Conservation (phyloP, 2,888 invertebrate genomes). For the Cheilosia vulpina region DNA sequence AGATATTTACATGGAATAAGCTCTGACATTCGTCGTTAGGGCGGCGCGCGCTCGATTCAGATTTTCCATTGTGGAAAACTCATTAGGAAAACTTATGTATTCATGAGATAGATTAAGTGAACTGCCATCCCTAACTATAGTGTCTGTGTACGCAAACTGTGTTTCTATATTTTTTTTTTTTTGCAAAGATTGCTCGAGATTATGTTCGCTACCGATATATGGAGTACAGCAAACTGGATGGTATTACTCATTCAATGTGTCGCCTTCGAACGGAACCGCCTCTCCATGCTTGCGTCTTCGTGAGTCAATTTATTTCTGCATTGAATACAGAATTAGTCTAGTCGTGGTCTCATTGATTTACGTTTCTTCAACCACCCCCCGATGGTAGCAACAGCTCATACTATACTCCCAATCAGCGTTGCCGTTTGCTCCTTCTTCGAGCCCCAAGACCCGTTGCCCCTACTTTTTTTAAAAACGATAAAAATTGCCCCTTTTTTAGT, state of each 20-base stretch:
- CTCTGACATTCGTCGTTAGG: conserved; percentile 31
- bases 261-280: background rate
- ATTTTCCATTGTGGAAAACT: conserved; percentile 64
- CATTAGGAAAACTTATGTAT: conserved; percentile 72
- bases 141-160: background rate
- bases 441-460: no score
- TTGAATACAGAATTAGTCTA: conserved; percentile 67
- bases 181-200: background rate
- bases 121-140: conserved; percentile 25
- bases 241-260: conserved; percentile 46
- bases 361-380: conserved; percentile 1
- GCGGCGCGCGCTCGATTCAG: conserved; percentile 7
- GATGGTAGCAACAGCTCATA: background rate
- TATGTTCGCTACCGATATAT: background rate
- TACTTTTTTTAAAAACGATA: no score
- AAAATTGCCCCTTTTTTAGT: no score
- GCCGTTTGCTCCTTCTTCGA: no score
- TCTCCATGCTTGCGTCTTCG: conserved; percentile 3
- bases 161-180: background rate
- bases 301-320: conserved; percentile 61
- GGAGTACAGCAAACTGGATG: conserved; percentile 6
- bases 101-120: conserved; percentile 68
- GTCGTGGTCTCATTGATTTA: conserved; percentile 55
- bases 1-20: conserved; percentile 1
- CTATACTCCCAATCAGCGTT: background rate